Percentiles rank a stretch among this genome's conserved stretches.
Conservation (phyloP, 2,888 invertebrate genomes). For the Calliscelio sp. region DNA sequence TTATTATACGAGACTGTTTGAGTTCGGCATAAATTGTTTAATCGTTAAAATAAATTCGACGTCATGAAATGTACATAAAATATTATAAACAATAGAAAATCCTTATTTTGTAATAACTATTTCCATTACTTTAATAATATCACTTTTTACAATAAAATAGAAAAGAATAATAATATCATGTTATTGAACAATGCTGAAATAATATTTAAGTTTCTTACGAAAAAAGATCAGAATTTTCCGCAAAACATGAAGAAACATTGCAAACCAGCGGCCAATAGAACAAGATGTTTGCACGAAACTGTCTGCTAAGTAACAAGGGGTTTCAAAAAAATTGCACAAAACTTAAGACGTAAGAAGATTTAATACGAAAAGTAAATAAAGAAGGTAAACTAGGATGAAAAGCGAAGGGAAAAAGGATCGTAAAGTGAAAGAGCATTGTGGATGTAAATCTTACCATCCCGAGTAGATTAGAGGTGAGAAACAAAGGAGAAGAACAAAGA, state of each 20-base stretch:
- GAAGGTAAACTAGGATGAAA: neutral
- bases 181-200: too few relatives aligned
- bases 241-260: too few relatives aligned
- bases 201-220: too few relatives aligned
- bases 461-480: constrained; percentile 19
- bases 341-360: neutral
- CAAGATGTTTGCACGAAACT: neutral
- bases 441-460: constrained; percentile 8
- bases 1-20: constrained; percentile 6
- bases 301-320: neutral
- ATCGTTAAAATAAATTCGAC: neutral
- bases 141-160: too few relatives aligned
- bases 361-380: neutral
- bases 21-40: neutral
- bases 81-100: neutral
- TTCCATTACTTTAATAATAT: too few relatives aligned
- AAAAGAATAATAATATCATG: too few relatives aligned
- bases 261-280: too few relatives aligned
- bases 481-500: constrained; percentile 15
- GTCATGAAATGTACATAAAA: neutral
- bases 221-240: too few relatives aligned
- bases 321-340: neutral
- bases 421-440: neutral
- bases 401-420: neutral
- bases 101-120: too few relatives aligned